Base-by-base conservation (phyloP, 2,888 invertebrate genomes). In the Coleophora flavipennella region DNA sequence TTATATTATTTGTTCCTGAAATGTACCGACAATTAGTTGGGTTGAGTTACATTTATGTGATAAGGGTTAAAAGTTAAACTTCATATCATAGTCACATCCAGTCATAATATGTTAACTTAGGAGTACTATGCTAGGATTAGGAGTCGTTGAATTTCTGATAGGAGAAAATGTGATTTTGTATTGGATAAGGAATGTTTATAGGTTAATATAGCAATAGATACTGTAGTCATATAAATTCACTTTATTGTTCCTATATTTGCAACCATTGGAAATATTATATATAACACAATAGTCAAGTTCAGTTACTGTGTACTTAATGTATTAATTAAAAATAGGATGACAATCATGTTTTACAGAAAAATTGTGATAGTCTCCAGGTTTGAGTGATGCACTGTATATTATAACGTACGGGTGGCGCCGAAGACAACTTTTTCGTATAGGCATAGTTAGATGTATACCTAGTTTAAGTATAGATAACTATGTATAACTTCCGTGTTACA, bases 71-170 rank as follows among this genome's bases (percentile, higher is more conserved):
- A 67, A 66, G 71, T 71, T 71, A 61, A 70, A 71, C 61, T 75
- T 78, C 62, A 65, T 74, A 73, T 74, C 67, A 66, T 84, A 84
- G 84, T 84, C 84, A 83, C 81, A 81, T 81, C 75, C 76, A 84
- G 84, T 84, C 84, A 84, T 83, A 83, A 83, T 84, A 83, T 76
- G 75, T 79, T 75, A 78, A 66, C 64, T 61, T 75, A 77, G 72
- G 69, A 64, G 72, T 77, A 76, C 75, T 69, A 69, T 62, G 55
- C 59, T 58, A 54, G 55, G 48, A 68, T 61, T 20, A n/a, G n/a
- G n/a, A n/a, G n/a, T 63, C 61, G 66, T 66, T 64, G 59, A 60
- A 59, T 63, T 61, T 57, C 57, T 56, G 50, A 51, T 66, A 62
- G 54, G 66, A 69, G 66, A 67, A 67, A 64, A 72, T 77, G 78